Conservation (phyloP, 2,113 vertebrate species). For the Oreamnos americanus region DNA sequence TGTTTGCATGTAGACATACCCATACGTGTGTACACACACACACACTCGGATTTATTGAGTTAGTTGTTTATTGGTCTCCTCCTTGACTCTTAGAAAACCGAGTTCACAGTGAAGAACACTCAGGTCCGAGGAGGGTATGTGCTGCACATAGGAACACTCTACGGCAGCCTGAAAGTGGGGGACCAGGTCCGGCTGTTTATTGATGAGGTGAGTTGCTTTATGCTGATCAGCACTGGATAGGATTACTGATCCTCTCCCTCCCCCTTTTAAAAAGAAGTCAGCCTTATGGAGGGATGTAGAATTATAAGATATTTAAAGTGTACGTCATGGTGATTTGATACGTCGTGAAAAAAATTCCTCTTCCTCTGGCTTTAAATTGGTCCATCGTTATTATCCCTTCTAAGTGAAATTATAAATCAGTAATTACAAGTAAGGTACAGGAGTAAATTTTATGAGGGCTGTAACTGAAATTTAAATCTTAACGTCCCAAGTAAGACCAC, state of each 20-base stretch:
- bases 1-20: background rate
- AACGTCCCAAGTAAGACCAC: background rate
- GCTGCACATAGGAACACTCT: slow-evolving; percentile 92
- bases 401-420: background rate
- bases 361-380: background rate
- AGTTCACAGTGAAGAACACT: slow-evolving; percentile 96
- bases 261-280: background rate
- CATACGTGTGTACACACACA: background rate
- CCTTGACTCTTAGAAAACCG: slow-evolving; percentile 86
- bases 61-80: background rate
- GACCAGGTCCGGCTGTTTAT: slow-evolving; percentile 89
- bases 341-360: background rate
- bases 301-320: background rate
- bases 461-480: background rate
- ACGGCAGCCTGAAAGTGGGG: slow-evolving; percentile 91
- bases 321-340: background rate
- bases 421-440: background rate
- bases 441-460: background rate
- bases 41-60: background rate
- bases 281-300: background rate
- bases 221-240: background rate
- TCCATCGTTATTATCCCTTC: background rate
- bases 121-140: slow-evolving; percentile 96
- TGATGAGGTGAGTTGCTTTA: slow-evolving; percentile 89
- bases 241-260: background rate